These are phyloP conservation scores for Steinernema carpocapsae DNA, from an alignment of 2,888 invertebrate genomes.

Conservation along the genomic window DNA sequence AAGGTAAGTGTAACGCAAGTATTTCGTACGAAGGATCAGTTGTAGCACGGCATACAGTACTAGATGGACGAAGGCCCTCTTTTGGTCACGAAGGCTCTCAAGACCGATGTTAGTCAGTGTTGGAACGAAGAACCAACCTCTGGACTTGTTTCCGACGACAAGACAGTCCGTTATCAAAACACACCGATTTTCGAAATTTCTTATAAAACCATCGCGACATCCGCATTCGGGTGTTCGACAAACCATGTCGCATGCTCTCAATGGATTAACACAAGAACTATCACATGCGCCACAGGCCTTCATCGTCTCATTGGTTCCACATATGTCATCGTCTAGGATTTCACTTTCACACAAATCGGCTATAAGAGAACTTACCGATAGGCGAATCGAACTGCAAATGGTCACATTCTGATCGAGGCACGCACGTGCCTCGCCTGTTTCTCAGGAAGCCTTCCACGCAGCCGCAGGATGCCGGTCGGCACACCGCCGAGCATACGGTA, in stretches of 20 bases:
- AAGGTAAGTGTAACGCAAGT: no score
- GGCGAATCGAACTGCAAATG: slow-evolving; percentile 17
- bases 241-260: slow-evolving; percentile 38
- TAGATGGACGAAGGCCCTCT: no score
- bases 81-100: no score
- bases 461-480: slow-evolving; percentile 36
- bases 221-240: slow-evolving; percentile 42
- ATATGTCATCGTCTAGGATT: not conserved
- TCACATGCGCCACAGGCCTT: slow-evolving; percentile 27
- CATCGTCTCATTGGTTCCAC: slow-evolving; percentile 20
- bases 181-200: slow-evolving; percentile 31
- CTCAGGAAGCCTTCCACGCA: slow-evolving; percentile 36
- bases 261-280: slow-evolving; percentile 24
- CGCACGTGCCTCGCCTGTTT: not conserved
- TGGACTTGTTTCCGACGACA: slow-evolving; percentile 4
- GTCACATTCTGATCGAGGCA: not conserved
- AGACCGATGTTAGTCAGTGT: no score
- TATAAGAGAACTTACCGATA: not conserved
- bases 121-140: slow-evolving; percentile 22
- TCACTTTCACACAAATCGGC: not conserved
- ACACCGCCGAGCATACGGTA: not conserved
- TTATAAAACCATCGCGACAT: slow-evolving; percentile 36
- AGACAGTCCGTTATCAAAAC: not conserved
- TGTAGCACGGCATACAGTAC: no score
- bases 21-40: no score